phyloP scores from a whole-genome alignment of 2,888 invertebrate genomes.

The Teinopalpus imperialis region DNA sequence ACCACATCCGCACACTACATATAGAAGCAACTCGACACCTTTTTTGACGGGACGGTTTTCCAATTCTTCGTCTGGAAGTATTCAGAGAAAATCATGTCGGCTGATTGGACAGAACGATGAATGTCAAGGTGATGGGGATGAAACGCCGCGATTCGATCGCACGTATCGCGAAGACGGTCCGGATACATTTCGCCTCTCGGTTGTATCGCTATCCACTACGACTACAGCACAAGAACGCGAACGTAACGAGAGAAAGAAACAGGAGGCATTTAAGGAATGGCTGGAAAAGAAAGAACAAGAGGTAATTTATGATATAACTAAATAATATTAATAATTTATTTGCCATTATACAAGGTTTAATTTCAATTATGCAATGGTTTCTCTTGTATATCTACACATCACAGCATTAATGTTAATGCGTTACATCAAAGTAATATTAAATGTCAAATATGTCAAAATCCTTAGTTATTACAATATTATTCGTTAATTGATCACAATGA shows the following conservation, averaged over 20 bases:
- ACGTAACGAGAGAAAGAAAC: slow-evolving; percentile 60
- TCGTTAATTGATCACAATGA: too few relatives aligned
- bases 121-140: slow-evolving; percentile 36
- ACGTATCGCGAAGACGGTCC: slow-evolving; percentile 66
- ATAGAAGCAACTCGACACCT: slow-evolving; percentile 71
- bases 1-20: slow-evolving; percentile 69
- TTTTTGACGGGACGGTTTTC: slow-evolving; percentile 63
- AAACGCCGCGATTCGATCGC: slow-evolving; percentile 55
- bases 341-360: too few relatives aligned
- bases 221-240: slow-evolving; percentile 72
- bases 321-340: too few relatives aligned
- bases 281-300: slow-evolving; percentile 68
- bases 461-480: too few relatives aligned
- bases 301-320: too few relatives aligned
- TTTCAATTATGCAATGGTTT: too few relatives aligned
- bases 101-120: slow-evolving; percentile 38
- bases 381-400: too few relatives aligned
- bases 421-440: too few relatives aligned
- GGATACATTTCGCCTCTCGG: slow-evolving; percentile 71
- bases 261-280: slow-evolving; percentile 70
- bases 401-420: too few relatives aligned
- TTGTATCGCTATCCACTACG: slow-evolving; percentile 67
- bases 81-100: slow-evolving; percentile 66
- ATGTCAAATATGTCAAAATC: too few relatives aligned
- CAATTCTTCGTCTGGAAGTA: slow-evolving; percentile 54